These are phyloP conservation scores for Pao palembangensis DNA, from an alignment of 2,113 vertebrate species.

Conservation along the genomic window DNA sequence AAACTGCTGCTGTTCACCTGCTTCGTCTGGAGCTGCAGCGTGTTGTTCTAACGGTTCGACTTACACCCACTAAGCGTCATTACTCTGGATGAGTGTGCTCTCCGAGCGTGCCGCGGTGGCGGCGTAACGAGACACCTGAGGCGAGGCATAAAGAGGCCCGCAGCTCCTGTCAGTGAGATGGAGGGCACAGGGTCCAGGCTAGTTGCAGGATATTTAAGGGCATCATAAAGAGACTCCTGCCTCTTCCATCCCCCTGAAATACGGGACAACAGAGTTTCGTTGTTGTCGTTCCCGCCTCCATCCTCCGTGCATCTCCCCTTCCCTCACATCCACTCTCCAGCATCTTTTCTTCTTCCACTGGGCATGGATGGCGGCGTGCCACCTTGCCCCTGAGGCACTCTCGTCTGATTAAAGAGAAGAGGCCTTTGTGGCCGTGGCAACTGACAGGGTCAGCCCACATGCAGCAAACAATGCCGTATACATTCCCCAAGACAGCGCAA, in stretches of 20 bases:
- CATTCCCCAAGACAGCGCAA: slow-evolving; percentile 61
- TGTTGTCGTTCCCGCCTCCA: slow-evolving; percentile 27
- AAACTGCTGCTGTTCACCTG: slow-evolving; percentile 33
- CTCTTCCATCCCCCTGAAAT: slow-evolving; percentile 50
- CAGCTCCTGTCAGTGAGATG: slow-evolving; percentile 39
- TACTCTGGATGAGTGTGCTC: slow-evolving; percentile 44
- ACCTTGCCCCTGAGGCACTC: slow-evolving; percentile 70
- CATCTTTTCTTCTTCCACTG: slow-evolving; percentile 17
- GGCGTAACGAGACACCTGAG: slow-evolving; percentile 66
- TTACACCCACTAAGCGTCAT: slow-evolving; percentile 53
- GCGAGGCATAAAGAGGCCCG: slow-evolving; percentile 55
- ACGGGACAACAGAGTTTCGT: slow-evolving; percentile 16
- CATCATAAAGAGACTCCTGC: slow-evolving; percentile 45
- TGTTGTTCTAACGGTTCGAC: slow-evolving; percentile 63
- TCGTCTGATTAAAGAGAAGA: slow-evolving; percentile 73
- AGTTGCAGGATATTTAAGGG: slow-evolving; percentile 56
- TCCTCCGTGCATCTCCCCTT: slow-evolving; percentile 23
- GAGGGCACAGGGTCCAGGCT: slow-evolving; percentile 38
- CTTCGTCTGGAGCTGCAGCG: slow-evolving; percentile 15
- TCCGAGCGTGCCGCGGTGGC: slow-evolving; percentile 49
- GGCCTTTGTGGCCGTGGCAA: slow-evolving; percentile 67
- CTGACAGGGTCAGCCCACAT: slow-evolving; percentile 58
- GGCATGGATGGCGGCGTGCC: slow-evolving; percentile 72
- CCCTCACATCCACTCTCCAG: slow-evolving; percentile 17
- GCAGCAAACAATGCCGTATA: slow-evolving; percentile 64